Evolutionary conservation across 2,113 vertebrate species (phyloP), one percentile per base, ranked within the genome.

Genomic region (Haemorhous mexicanus): DNA sequence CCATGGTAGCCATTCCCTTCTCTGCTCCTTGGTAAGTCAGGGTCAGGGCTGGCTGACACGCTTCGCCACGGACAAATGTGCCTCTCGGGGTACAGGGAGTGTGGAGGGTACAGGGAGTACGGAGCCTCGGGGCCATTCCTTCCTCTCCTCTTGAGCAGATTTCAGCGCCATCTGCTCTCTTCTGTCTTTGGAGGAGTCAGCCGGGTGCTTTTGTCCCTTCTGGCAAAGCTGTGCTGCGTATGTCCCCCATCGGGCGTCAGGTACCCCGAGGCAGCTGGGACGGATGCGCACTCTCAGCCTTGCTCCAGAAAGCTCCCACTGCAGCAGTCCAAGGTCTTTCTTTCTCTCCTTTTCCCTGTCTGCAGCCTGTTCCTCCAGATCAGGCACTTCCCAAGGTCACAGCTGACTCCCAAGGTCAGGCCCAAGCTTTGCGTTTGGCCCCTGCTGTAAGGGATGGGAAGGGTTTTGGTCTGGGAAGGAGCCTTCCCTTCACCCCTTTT

Each of bases 111-210:
- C 78, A 90, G n/a, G 56, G 94, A 62, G 74, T 87, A 61, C 55
- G 0, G 88, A 93, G 92, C 97, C 94, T 93, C 5, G 0, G 74
- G 96, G 96, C 89, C 90, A 73, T 95, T 97, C 37, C 69, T 95
- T 95, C 74, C 73, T 68, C 55, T 94, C 56, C 74, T 94, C 78
- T 70, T 90, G 94, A 86, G 59, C 94, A 93, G 94, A 96, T 95
- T 96, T 96, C 67, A 79, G 69, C 0, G 1, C 91, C 96, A 93
- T 97, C 96, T 97, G 94, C 87, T 95, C 47, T 32, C 62, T 87
- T 61, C 88, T 90, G 89, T 91, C 84, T 92, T 96, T 78, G 86
- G 79, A 93, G 78, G 73, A 96, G 76, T 62, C 86, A 92, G 76
- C 41, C 11, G 50, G 37, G 66, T 32, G 70, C 89, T 94, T 92